Evolutionary conservation across 1,140 invertebrate genomes (phyloP), one percentile per base, ranked within the genome.

Genomic region (Phocides pigmalion): DNA sequence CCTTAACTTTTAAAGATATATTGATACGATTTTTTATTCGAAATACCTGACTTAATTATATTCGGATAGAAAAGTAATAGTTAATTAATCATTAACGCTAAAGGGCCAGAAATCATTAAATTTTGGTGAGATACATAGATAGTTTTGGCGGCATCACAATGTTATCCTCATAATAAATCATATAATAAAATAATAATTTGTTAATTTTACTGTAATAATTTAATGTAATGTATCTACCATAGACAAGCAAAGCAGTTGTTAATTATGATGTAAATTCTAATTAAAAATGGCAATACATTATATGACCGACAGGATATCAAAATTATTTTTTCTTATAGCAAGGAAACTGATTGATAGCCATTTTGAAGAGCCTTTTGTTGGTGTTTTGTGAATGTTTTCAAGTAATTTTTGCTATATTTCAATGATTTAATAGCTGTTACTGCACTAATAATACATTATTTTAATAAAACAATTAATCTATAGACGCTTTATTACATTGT

Each of bases 321-420:
- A 87, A 87, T 82, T 79, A 79, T 84, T 91, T 91, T 90, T 91
- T 91, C 72, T 63, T 75, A 72, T 87, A 88, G 84, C 79, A 87
- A 86, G 82, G 74, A 86, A 85, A 74, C 73, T 89, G 81, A 89
- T 89, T 89, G 84, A 90, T 90, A 90, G 89, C 89, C 89, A 91
- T 91, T 91, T 91, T 91, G 89, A 88, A 85, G 84, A 89, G 83
- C 84, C 85, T 91, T 91, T 91, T 91, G 89, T 91, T 91, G 84
- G 89, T 91, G 89, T 91, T 91, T 91, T 91, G 83, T 90, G 86
- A 87, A 91, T 91, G 89, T 91, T 91, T 91, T 90, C 81, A 83
- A 81, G 69, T 70, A 83, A 81, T 80, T 82, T 85, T 82, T 81
- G 65, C 62, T 68, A 72, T 77, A 81, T 66, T 82, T 76, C 63